Percentiles rank a stretch among this genome's conserved stretches.
phyloP scores from a whole-genome alignment of 2,888 invertebrate species.

The Platycheirus rosarum region DNA sequence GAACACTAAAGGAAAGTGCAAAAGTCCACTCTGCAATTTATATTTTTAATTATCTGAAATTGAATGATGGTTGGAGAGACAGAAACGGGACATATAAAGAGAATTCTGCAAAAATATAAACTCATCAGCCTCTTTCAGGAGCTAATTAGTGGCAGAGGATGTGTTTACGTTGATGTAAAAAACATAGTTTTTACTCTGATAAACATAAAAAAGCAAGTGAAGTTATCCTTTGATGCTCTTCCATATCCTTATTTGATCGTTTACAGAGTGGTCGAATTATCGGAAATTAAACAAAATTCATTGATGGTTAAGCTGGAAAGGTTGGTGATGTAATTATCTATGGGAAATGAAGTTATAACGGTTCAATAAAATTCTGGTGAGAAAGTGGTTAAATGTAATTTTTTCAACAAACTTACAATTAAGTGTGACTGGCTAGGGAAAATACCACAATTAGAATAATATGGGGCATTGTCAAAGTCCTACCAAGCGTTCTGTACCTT shows the following conservation, averaged over 20 bases:
- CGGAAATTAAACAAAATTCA: neutral
- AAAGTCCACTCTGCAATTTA: slow-evolving; percentile 36
- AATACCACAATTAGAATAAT: neutral
- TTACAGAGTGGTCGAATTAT: slow-evolving; percentile 7
- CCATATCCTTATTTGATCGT: slow-evolving; percentile 5
- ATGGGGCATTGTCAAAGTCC: neutral
- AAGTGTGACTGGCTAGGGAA: neutral
- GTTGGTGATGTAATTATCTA: slow-evolving; percentile 47
- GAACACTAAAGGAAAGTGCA: neutral
- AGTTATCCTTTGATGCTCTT: neutral
- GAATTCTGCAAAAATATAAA: neutral
- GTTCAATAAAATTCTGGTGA: neutral
- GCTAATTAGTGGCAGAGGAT: slow-evolving; percentile 15
- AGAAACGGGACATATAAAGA: neutral
- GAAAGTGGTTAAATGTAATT: neutral
- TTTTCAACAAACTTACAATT: neutral
- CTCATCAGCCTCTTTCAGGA: slow-evolving; percentile 32
- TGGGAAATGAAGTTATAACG: slow-evolving; percentile 60
- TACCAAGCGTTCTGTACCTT: neutral
- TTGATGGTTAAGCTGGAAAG: neutral
- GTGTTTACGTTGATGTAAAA: neutral
- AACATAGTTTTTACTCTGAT: neutral
- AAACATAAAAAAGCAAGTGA: neutral
- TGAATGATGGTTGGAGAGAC: slow-evolving; percentile 16
- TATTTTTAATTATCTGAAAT: slow-evolving; percentile 39